phyloP scores from a whole-genome alignment of 1,140 invertebrate genomes.

The Cydia strobilella region DNA sequence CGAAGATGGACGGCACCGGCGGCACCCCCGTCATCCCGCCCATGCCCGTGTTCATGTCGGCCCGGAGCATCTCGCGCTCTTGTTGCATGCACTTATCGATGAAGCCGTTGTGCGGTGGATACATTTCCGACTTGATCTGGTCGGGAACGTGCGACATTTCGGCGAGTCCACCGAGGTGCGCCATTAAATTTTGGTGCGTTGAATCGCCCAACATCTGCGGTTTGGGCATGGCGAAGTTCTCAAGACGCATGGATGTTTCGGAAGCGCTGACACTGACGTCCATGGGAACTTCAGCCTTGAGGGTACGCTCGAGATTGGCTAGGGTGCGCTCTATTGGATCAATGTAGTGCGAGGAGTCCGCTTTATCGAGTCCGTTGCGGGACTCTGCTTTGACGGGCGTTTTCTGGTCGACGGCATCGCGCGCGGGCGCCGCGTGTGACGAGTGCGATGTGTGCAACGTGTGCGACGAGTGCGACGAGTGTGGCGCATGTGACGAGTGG shows the following conservation, averaged over 20 bases:
- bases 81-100: slow-evolving; percentile 66
- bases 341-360: slow-evolving; percentile 71
- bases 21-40: slow-evolving; percentile 68
- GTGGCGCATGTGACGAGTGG: slow-evolving; percentile 34
- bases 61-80: slow-evolving; percentile 62
- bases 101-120: slow-evolving; percentile 79
- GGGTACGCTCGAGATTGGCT: slow-evolving; percentile 82
- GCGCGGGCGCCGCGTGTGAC: slow-evolving; percentile 51
- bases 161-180: slow-evolving; percentile 67
- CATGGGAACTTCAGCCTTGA: slow-evolving; percentile 79
- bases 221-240: slow-evolving; percentile 61
- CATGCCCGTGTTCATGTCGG: slow-evolving; percentile 71
- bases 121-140: slow-evolving; percentile 68
- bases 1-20: slow-evolving; percentile 85
- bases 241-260: slow-evolving; percentile 64
- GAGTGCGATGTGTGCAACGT: slow-evolving; percentile 41
- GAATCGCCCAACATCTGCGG: slow-evolving; percentile 59
- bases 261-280: slow-evolving; percentile 65
- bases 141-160: slow-evolving; percentile 73
- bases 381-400: slow-evolving; percentile 55
- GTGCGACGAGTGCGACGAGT: slow-evolving; percentile 39
- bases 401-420: slow-evolving; percentile 54
- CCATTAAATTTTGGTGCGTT: slow-evolving; percentile 71
- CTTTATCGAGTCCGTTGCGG: slow-evolving; percentile 68
- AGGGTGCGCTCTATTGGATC: slow-evolving; percentile 85